These are phyloP conservation scores for Nipponacmea schrenckii DNA, from an alignment of 2,888 invertebrate species.

Conservation along the genomic window DNA sequence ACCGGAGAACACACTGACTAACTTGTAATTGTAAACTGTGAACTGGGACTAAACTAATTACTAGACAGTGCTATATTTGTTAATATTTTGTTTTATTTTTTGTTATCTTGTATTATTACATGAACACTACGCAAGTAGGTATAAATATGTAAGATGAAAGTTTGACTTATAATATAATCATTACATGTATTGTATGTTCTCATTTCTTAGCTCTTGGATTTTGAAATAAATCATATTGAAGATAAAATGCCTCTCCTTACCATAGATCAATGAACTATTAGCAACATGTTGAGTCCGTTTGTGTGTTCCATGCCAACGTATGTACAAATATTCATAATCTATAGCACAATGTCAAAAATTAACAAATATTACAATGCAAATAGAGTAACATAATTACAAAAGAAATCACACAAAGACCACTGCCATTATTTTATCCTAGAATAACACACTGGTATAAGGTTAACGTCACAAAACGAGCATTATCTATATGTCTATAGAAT, in stretches of 20 bases:
- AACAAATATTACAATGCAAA: too few relatives aligned
- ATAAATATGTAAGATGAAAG: neutral
- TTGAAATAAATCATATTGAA: neutral
- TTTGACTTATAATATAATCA: neutral
- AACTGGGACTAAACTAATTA: neutral
- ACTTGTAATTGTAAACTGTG: neutral
- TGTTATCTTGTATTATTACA: neutral
- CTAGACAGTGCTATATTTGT: neutral
- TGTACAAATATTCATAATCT: neutral
- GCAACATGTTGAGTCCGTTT: neutral
- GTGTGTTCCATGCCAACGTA: neutral
- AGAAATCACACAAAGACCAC: too few relatives aligned
- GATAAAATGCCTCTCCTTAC: neutral
- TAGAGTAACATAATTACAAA: too few relatives aligned
- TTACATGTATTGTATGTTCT: conserved; percentile 1
- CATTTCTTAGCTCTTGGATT: neutral
- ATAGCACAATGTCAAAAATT: too few relatives aligned
- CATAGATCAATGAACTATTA: neutral
- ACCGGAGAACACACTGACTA: neutral
- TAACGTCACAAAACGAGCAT: too few relatives aligned
- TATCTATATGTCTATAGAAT: conserved; percentile 28
- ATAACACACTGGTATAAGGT: too few relatives aligned
- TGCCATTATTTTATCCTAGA: neutral
- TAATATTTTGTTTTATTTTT: neutral
- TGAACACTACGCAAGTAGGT: neutral